phyloP scores from a whole-genome alignment of 2,113 vertebrate genomes.

The Calyptomena viridis region DNA sequence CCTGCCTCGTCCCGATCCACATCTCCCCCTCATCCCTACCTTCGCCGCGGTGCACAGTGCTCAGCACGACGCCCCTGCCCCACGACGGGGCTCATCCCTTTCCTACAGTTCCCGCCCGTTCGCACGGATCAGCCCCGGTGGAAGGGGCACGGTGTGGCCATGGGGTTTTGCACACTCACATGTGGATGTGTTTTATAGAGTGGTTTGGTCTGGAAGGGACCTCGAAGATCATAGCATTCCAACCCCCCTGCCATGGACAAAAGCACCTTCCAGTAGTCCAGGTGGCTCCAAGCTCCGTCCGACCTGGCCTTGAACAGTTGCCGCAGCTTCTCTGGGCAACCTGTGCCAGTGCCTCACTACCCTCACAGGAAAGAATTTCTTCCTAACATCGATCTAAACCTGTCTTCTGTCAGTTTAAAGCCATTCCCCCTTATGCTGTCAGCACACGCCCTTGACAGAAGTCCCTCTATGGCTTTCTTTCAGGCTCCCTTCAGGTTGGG shows the following conservation, averaged over 20 bases:
- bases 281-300: not conserved
- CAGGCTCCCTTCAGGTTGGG: not conserved
- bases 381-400: not conserved
- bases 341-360: not conserved
- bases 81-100: not conserved
- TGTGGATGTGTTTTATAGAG: not conserved
- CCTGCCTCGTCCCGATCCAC: not conserved
- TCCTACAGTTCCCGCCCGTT: accelerated
- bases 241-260: not conserved
- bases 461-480: not conserved
- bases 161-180: not conserved
- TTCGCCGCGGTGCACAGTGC: not conserved
- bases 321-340: not conserved
- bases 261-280: not conserved
- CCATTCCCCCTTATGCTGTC: not conserved
- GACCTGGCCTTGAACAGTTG: not conserved
- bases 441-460: not conserved
- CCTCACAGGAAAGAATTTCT: not conserved
- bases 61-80: not conserved
- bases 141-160: not conserved
- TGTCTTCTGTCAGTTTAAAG: not conserved
- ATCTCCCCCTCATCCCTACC: not conserved
- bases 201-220: not conserved
- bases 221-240: not conserved
- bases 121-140: not conserved